Evolutionary conservation across 2,113 vertebrate species (phyloP).

Genomic region (Xenopus borealis): DNA sequence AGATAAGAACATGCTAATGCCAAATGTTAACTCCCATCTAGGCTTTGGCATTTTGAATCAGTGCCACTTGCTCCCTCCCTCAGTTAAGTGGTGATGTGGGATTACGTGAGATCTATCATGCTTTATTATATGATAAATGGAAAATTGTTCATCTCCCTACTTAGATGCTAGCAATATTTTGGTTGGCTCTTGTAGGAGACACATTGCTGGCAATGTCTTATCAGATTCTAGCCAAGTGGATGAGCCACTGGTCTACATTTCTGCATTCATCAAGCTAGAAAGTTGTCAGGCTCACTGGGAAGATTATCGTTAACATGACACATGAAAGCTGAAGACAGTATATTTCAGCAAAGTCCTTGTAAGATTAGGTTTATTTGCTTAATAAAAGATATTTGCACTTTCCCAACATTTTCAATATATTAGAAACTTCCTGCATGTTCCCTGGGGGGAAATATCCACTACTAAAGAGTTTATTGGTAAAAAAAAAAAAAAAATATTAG

Average conservation of each 20-base stretch:
- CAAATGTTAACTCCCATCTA: slow-evolving; percentile 16
- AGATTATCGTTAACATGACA: slow-evolving; percentile 17
- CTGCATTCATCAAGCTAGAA: slow-evolving; percentile 12
- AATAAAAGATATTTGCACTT: neutral
- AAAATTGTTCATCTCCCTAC: slow-evolving; percentile 20
- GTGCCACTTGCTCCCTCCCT: slow-evolving; percentile 11
- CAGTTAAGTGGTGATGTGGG: slow-evolving; percentile 18
- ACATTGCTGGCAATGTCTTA: slow-evolving; percentile 28
- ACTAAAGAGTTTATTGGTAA: slow-evolving; percentile 2
- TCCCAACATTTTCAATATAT: slow-evolving; percentile 31
- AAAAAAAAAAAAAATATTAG: slow-evolving; percentile 1
- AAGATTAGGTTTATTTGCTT: slow-evolving; percentile 1
- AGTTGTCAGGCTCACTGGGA: slow-evolving; percentile 22
- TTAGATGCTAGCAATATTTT: slow-evolving; percentile 38
- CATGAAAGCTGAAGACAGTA: slow-evolving; percentile 3
- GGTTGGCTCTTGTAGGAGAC: slow-evolving; percentile 30
- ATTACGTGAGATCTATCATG: slow-evolving; percentile 30
- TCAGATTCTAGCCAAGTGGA: slow-evolving; percentile 1
- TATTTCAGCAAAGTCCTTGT: slow-evolving; percentile 4
- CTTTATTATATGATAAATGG: slow-evolving; percentile 26
- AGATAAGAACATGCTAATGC: slow-evolving; percentile 30
- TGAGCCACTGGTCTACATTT: slow-evolving; percentile 27
- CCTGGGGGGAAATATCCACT: neutral
- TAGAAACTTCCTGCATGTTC: slow-evolving; percentile 23
- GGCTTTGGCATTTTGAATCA: slow-evolving; percentile 32